Evolutionary conservation across 2,888 invertebrate genomes (phyloP).

Genomic region (Eulithis prunata): DNA sequence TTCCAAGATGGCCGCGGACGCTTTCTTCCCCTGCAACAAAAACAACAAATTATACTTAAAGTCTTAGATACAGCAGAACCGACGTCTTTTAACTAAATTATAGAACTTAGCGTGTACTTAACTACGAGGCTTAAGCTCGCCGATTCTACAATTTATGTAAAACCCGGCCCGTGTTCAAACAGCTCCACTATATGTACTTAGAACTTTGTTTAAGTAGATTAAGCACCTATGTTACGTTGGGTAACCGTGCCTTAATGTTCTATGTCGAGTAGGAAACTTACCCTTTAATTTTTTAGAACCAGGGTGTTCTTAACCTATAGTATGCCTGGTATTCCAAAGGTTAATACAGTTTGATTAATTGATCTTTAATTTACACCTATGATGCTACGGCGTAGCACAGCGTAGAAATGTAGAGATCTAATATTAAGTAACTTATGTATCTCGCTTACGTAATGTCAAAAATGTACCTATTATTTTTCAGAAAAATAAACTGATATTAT

Average conservation of each 20-base stretch:
- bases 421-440: background rate
- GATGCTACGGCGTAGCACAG: constrained; percentile 7
- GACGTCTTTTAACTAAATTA: constrained; percentile 25
- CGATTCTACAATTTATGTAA: constrained; percentile 78
- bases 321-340: too few species aligned
- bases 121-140: constrained; percentile 25
- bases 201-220: constrained; percentile 69
- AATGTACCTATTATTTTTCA: background rate
- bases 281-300: too few species aligned
- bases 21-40: background rate
- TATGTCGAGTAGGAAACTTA: too few species aligned
- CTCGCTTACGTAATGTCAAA: background rate
- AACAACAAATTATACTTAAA: background rate
- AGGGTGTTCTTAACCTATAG: too few species aligned
- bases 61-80: background rate
- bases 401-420: background rate
- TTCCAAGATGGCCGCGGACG: too few species aligned
- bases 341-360: too few species aligned
- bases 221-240: constrained; percentile 52
- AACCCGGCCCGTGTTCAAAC: constrained; percentile 68
- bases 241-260: constrained; percentile 23
- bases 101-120: constrained; percentile 33
- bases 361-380: background rate
- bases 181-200: constrained; percentile 50
- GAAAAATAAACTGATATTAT: too few species aligned